A percentile compares a stretch with the other conserved stretches of the same genome.
These are phyloP conservation scores for Ochropleura plecta DNA, from an alignment of 2,888 invertebrate genomes.

Conservation along the genomic window DNA sequence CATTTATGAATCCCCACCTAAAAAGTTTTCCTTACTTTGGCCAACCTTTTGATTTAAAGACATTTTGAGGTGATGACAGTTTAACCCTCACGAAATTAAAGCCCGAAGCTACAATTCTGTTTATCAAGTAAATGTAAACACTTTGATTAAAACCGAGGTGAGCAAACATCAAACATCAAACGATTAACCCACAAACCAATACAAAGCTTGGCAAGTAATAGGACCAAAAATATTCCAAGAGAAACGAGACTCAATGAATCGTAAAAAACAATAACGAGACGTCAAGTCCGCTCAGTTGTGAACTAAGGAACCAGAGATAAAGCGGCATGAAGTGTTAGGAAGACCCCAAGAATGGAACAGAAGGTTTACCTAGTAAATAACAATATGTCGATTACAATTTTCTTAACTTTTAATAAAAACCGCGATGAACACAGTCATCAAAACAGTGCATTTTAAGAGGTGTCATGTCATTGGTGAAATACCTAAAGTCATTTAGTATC, in stretches of 20 bases:
- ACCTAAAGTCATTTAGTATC: background rate
- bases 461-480: background rate
- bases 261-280: constrained; percentile 57
- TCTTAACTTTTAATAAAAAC: background rate
- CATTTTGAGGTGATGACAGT: background rate
- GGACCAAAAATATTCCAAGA: constrained; percentile 38
- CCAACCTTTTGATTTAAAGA: too few species aligned
- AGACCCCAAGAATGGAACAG: constrained; percentile 14
- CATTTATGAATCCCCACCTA: too few species aligned
- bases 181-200: constrained; percentile 44
- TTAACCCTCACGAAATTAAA: background rate
- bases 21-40: too few species aligned
- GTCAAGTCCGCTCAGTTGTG: constrained; percentile 53
- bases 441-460: background rate
- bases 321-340: constrained; percentile 21
- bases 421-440: background rate
- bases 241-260: constrained; percentile 48
- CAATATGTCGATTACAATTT: background rate
- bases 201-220: constrained; percentile 27
- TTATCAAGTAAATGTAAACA: background rate
- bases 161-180: constrained; percentile 38
- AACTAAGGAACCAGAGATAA: constrained; percentile 49
- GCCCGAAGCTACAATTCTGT: background rate
- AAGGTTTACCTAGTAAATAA: constrained; percentile 28
- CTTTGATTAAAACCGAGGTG: background rate